These are phyloP conservation scores for Brenthis daphne DNA, from an alignment of 2,888 invertebrate genomes.

Conservation along the genomic window DNA sequence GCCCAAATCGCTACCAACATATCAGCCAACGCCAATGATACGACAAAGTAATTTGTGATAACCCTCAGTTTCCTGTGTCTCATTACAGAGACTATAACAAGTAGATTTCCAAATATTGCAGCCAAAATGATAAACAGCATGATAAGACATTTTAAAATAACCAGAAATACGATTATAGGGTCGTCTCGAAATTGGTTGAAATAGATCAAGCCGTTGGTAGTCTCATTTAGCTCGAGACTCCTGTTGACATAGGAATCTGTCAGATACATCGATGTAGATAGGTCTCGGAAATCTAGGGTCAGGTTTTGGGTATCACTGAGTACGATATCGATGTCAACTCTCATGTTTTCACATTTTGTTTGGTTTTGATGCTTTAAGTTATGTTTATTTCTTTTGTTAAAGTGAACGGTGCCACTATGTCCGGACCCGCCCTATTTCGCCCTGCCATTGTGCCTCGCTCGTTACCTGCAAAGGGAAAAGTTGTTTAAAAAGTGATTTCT, in stretches of 20 bases:
- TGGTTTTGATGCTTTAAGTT: conserved; percentile 49
- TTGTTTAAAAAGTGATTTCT: conserved; percentile 42
- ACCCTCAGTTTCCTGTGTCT: conserved; percentile 85
- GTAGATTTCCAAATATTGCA: conserved; percentile 93
- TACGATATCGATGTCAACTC: conserved; percentile 60
- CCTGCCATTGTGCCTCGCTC: conserved; percentile 46
- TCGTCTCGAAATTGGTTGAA: conserved; percentile 67
- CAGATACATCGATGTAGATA: conserved; percentile 76
- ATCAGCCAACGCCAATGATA: conserved; percentile 96
- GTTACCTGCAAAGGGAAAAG: conserved; percentile 44
- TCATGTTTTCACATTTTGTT: conserved; percentile 68
- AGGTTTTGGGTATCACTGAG: conserved; percentile 59
- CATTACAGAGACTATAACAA: conserved; percentile 93
- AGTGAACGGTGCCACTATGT: conserved; percentile 45
- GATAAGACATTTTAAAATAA: conserved; percentile 88
- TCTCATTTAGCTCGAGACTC: conserved; percentile 62
- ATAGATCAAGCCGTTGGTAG: conserved; percentile 64
- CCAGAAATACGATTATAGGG: conserved; percentile 81
- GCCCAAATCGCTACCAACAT: conserved; percentile 97
- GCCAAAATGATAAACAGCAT: conserved; percentile 94
- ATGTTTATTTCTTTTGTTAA: conserved; percentile 58
- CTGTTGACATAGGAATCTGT: conserved; percentile 67
- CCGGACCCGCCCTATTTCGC: conserved; percentile 41
- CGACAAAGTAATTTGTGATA: conserved; percentile 97
- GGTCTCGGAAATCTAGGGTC: conserved; percentile 64